These are phyloP conservation scores for Edolisoma coerulescens DNA, from an alignment of 2,113 vertebrate genomes.

Conservation along the genomic window DNA sequence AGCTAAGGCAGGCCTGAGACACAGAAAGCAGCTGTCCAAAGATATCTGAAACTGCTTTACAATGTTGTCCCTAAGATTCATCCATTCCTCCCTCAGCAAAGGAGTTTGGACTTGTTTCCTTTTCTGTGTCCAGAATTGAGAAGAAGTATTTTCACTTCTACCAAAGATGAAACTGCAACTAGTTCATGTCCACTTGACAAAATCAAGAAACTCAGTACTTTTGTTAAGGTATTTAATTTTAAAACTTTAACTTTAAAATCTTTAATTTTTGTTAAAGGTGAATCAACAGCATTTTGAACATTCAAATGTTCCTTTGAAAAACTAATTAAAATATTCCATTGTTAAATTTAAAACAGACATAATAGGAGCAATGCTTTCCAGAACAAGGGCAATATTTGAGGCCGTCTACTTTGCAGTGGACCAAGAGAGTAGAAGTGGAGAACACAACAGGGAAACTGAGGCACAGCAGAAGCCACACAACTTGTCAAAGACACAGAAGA, in stretches of 20 bases:
- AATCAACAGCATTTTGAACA: not conserved
- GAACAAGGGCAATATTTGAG: not conserved
- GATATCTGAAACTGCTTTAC: not conserved
- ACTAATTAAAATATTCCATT: not conserved
- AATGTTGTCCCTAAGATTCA: not conserved
- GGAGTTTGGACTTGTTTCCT: not conserved
- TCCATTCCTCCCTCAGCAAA: not conserved
- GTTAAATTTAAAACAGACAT: not conserved
- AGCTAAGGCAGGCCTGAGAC: not conserved
- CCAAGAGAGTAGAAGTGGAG: not conserved
- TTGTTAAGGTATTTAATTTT: not conserved
- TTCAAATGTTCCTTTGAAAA: not conserved
- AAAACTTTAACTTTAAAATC: not conserved
- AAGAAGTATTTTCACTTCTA: not conserved
- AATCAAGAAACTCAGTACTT: not conserved
- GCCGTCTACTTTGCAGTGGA: not conserved
- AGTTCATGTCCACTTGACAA: fast-evolving
- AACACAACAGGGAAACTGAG: not conserved
- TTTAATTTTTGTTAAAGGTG: not conserved
- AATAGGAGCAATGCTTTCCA: not conserved
- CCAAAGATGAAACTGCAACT: not conserved
- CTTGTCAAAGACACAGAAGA: not conserved
- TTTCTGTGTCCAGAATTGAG: not conserved
- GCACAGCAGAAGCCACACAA: not conserved
- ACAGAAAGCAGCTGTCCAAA: not conserved